Evolutionary conservation across 2,888 invertebrate species (phyloP).

Genomic region (Phengaris arion): DNA sequence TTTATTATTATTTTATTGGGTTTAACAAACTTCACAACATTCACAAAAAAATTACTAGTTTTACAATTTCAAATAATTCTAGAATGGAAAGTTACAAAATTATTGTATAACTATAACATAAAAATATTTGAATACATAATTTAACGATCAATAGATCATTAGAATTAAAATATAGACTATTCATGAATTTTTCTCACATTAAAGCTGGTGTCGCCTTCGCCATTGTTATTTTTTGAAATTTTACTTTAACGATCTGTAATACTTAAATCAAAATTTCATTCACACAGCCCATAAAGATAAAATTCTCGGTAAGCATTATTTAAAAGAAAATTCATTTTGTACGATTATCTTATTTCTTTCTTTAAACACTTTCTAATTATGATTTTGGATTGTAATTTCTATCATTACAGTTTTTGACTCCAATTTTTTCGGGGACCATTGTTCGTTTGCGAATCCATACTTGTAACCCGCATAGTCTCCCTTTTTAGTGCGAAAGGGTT

Average conservation of each 20-base stretch:
- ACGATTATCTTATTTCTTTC: background rate
- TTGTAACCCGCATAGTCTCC: slow-evolving; percentile 11
- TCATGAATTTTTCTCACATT: slow-evolving; percentile 26
- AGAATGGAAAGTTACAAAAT: background rate
- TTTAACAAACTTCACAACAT: background rate
- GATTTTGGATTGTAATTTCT: background rate
- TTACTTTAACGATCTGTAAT: slow-evolving; percentile 26
- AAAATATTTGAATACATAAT: slow-evolving; percentile 35
- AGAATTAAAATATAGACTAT: slow-evolving; percentile 25
- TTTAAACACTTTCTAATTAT: background rate
- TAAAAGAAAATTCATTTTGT: slow-evolving; percentile 18
- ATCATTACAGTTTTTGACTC: background rate
- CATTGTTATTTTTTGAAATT: slow-evolving; percentile 25
- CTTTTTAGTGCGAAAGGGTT: slow-evolving; percentile 15
- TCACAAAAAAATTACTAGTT: background rate
- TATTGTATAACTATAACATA: background rate
- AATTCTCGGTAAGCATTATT: slow-evolving; percentile 1
- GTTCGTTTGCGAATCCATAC: background rate
- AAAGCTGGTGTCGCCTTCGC: slow-evolving; percentile 16
- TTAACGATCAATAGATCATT: slow-evolving; percentile 19
- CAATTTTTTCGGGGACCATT: background rate
- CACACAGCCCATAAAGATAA: slow-evolving; percentile 22
- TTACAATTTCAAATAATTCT: background rate
- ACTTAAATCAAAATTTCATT: slow-evolving; percentile 27
- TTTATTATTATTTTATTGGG: too few species aligned